These are phyloP conservation scores for Montipora cactus DNA, from an alignment of 64 coral and sea anemone species.

Conservation along the genomic window DNA sequence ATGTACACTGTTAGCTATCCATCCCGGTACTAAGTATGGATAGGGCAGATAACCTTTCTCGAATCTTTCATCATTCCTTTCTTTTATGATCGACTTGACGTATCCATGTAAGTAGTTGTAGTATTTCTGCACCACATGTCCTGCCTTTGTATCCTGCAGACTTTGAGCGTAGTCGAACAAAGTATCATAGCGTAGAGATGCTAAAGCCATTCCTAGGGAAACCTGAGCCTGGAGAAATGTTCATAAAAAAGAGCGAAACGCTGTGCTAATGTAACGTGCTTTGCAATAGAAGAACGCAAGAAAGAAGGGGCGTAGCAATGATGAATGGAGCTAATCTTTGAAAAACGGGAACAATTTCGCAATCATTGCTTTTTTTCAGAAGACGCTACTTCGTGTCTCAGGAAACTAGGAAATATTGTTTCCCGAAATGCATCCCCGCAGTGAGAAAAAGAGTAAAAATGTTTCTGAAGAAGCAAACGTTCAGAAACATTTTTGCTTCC, in stretches of 20 bases:
- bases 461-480: too few relatives aligned
- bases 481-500: too few relatives aligned
- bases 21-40: conserved; percentile 76
- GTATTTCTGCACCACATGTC: conserved; percentile 61
- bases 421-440: too few relatives aligned
- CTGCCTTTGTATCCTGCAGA: conserved; percentile 64
- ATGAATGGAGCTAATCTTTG: too few relatives aligned
- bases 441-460: too few relatives aligned
- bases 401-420: too few relatives aligned
- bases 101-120: conserved; percentile 44
- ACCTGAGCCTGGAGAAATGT: conserved; percentile 57
- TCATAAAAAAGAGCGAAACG: neutral
- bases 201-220: conserved; percentile 77
- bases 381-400: too few relatives aligned
- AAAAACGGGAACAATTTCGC: too few relatives aligned
- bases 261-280: neutral
- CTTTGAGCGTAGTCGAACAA: conserved; percentile 69
- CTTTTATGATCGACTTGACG: conserved; percentile 24
- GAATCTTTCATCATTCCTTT: conserved; percentile 64
- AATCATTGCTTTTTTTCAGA: too few relatives aligned
- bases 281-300: neutral
- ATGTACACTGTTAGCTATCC: conserved; percentile 93
- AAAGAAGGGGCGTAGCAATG: neutral
- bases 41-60: conserved; percentile 56
- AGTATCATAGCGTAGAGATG: conserved; percentile 69